Evolutionary conservation across 1,140 invertebrate species (phyloP), one percentile per base, ranked within the genome.

Genomic region (Potamilus streckersoni): DNA sequence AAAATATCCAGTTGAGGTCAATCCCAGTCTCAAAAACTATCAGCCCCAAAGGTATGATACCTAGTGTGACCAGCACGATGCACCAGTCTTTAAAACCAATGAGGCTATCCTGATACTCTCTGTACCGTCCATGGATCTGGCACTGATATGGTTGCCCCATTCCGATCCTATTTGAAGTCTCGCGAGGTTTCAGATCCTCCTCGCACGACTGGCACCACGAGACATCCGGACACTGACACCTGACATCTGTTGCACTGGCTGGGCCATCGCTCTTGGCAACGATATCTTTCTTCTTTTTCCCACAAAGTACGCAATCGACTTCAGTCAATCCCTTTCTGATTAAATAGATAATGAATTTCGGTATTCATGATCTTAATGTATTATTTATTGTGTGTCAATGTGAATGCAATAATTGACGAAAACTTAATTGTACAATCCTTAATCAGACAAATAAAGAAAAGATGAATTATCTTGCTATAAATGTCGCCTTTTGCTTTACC

Each of bases 41-140:
- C 19, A 88, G 80, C 12, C 86, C 86, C 15, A 88, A 80, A 27
- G 86, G 86, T 38, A 88, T 82, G 61, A 88, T 86, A 49, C 77
- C 81, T 0, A 86, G 78, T 2, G 86, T 88, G 5, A 88, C 85
- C 84, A 82, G 84, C 19, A 88, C 84, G 74, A 88, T 88, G 58
- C 86, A 88, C 86, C 85, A 87, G 75, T 88, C 86, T 74, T 88
- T 88, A 76, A 88, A 88, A n/a, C 84, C 78, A n/a, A 88, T 85
- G 20, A 90, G 76, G 65, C 84, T 79, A 75, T 90, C 88, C 78
- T 86, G 83, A 74, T 90, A 91, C 49, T 87, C 80, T 13, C 89
- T 80, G 74, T 84, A 89, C 12, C 78, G 73, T 0, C 87, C 89
- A 76, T 91, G 90, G 11, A 83, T 88, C 13, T 75, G 71, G 78